phyloP scores from a whole-genome alignment of 2,797 vertebrate species.

The Eospalax fontanierii region DNA sequence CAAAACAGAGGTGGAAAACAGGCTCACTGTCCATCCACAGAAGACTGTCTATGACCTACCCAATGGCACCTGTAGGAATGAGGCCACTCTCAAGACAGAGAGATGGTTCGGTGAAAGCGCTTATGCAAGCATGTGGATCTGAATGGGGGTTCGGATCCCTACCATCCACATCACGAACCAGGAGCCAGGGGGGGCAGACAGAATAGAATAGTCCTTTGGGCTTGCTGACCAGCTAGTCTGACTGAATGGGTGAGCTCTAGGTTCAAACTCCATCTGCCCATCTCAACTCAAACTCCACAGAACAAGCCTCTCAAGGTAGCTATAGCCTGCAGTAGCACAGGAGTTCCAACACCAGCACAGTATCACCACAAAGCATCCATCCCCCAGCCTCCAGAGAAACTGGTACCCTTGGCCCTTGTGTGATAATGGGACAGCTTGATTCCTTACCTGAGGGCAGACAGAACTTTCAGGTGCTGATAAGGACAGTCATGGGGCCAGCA shows the following conservation, averaged over 20 bases:
- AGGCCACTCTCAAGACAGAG: no score
- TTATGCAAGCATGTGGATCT: no score
- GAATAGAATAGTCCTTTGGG: neutral
- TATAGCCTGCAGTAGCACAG: rapidly evolving
- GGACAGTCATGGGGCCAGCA: neutral
- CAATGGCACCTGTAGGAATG: neutral
- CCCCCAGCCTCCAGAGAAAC: neutral
- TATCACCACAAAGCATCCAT: neutral
- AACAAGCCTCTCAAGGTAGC: neutral
- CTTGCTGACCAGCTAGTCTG: neutral
- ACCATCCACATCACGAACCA: no score
- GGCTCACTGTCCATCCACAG: neutral
- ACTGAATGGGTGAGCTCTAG: neutral
- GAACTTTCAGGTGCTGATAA: neutral
- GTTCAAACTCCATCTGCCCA: neutral
- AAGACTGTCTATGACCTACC: neutral
- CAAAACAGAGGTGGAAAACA: neutral
- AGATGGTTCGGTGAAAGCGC: neutral
- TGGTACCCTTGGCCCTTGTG: rapidly evolving
- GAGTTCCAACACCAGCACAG: neutral
- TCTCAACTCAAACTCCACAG: neutral
- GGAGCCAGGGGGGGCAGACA: no score
- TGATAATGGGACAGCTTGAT: neutral
- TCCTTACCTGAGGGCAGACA: neutral
- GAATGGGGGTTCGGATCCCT: no score